A percentile compares a stretch with the other conserved stretches of the same genome.
Evolutionary conservation across 2,113 vertebrate species (phyloP).

Genomic region (Beaufortia kweichowensis): DNA sequence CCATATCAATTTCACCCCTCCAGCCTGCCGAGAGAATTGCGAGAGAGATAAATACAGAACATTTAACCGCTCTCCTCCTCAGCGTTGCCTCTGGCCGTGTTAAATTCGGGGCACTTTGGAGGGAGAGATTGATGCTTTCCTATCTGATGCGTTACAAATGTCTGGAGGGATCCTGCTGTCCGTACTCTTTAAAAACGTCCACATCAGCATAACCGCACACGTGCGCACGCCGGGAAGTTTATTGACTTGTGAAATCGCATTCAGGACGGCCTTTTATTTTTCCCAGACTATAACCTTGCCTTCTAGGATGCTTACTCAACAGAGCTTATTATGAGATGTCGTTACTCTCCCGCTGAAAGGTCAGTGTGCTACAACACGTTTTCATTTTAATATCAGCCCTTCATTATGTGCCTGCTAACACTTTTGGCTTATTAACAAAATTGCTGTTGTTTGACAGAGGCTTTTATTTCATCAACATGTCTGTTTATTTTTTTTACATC

Average conservation of each 20-base stretch:
- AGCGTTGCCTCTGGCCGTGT: conserved; percentile 47
- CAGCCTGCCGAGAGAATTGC: conserved; percentile 27
- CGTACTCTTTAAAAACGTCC: conserved; percentile 58
- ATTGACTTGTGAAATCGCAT: conserved; percentile 74
- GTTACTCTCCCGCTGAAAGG: conserved; percentile 71
- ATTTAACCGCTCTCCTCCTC: conserved; percentile 43
- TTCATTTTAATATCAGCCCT: conserved; percentile 64
- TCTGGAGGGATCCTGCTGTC: conserved; percentile 57
- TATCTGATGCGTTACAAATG: conserved; percentile 64
- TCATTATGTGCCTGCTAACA: conserved; percentile 71
- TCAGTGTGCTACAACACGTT: conserved; percentile 67
- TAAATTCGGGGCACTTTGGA: conserved; percentile 54
- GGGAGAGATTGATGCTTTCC: conserved; percentile 68
- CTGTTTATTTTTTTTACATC: conserved; percentile 43
- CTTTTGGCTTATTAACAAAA: conserved; percentile 74
- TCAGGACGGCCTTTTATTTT: conserved; percentile 60
- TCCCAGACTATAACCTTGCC: conserved; percentile 66
- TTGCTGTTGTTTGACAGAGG: conserved; percentile 46
- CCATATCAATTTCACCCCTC: conserved; percentile 47
- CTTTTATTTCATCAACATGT: background rate
- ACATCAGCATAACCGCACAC: conserved; percentile 66
- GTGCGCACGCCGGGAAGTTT: conserved; percentile 57
- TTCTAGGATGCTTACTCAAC: conserved; percentile 79
- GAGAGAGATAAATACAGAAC: conserved; percentile 41
- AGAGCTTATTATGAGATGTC: conserved; percentile 71